These are phyloP conservation scores for Xestia rhomboidea DNA, from an alignment of 2,888 invertebrate species.

Conservation along the genomic window DNA sequence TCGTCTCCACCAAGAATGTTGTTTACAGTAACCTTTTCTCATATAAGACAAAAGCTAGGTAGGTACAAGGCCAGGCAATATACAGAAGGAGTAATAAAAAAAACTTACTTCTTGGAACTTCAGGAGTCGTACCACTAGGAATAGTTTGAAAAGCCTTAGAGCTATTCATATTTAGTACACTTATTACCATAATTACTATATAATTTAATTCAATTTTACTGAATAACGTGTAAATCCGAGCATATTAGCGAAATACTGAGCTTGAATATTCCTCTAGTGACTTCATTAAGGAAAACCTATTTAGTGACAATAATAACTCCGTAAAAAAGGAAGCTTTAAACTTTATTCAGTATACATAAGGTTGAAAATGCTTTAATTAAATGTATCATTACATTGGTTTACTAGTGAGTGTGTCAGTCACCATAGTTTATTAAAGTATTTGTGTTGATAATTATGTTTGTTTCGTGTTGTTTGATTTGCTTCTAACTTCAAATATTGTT, in stretches of 20 bases:
- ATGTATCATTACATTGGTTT: slow-evolving; percentile 21
- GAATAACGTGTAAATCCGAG: slow-evolving; percentile 35
- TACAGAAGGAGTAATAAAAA: neutral
- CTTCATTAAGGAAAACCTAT: slow-evolving; percentile 50
- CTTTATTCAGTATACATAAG: neutral
- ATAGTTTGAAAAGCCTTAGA: neutral
- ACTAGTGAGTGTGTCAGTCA: slow-evolving; percentile 23
- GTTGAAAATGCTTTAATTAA: slow-evolving; percentile 3
- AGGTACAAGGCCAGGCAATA: neutral
- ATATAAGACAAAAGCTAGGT: neutral
- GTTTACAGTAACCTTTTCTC: neutral
- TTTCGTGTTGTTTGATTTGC: slow-evolving; percentile 11
- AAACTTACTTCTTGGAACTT: slow-evolving; percentile 36
- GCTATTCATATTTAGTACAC: slow-evolving; percentile 16
- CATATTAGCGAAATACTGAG: slow-evolving; percentile 42
- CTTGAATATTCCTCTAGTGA: slow-evolving; percentile 28
- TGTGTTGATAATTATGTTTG: slow-evolving; percentile 3
- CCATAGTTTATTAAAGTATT: slow-evolving; percentile 19
- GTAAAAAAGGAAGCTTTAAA: neutral
- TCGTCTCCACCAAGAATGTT: neutral
- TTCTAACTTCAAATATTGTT: slow-evolving; percentile 1
- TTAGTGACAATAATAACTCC: slow-evolving; percentile 24
- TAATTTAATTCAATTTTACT: slow-evolving; percentile 23
- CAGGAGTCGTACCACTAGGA: neutral
- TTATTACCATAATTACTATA: slow-evolving; percentile 22